Base-by-base conservation (phyloP, 2,113 vertebrate genomes). In the Eurystomus gularis region DNA sequence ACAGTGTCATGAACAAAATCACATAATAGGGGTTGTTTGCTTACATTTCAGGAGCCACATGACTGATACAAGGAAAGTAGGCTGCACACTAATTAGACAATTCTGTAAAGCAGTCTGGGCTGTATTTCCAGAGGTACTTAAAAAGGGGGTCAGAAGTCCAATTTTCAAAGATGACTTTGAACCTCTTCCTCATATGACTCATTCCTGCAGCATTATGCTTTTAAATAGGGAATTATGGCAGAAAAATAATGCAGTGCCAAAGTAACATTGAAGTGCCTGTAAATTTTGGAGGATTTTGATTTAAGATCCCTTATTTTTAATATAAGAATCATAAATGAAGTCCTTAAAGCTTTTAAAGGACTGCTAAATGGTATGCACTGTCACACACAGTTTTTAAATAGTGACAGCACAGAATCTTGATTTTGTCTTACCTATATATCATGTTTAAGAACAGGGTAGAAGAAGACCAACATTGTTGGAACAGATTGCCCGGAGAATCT, bases 301-400 rank as follows among this genome's bases (percentile, higher is more conserved):
- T 72, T 33, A 69, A 2, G 10, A 55, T 60, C 6, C 21, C 12
- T 72, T 68, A 49, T 25, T 18, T 64, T 28, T 42, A 37, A 58
- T 69, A 33, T 26, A 10, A 44, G 9, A 86, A 60, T 86, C 39
- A 3, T n/a, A 86, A 81, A 69, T 3, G 0, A 83, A 81, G 23
- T 72, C 14, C 25, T 72, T 69, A 65, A 51, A 55, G 2, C 7
- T 69, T 90, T 84, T 37, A 60, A 44, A 77, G 13, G 7, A 44
- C 10, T 60, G 12, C 31, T 62, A 26, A 76, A 68, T n/a, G n/a
- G 3, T 54, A 58, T 0, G 0, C 2, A 21, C 4, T 33, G 11
- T 8, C 3, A 29, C 2, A 0, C 3, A 26, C 51, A 25, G 6
- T 12, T 75, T 78, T 81, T 48, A 66, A 87, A 73, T 51, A 1